These are phyloP conservation scores for Araneus ventricosus DNA, from an alignment of 1,140 invertebrate genomes.

Conservation along the genomic window DNA sequence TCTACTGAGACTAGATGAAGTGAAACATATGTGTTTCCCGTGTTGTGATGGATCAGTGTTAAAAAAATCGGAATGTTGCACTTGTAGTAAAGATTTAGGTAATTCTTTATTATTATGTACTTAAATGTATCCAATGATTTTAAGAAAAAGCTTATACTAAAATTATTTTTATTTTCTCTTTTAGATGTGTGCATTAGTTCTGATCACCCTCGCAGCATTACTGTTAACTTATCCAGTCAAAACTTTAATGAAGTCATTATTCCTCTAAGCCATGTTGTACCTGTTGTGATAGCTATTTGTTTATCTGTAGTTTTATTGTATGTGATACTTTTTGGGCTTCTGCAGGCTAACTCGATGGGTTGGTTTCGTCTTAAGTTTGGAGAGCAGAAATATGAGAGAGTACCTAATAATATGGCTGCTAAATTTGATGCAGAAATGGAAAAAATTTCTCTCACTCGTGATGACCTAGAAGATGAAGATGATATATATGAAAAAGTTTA, in stretches of 20 bases:
- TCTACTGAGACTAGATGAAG: constrained; percentile 71
- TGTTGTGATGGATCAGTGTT: constrained; percentile 61
- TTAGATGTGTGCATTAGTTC: constrained; percentile 64
- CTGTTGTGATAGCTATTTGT: constrained; percentile 57
- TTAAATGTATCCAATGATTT: neutral
- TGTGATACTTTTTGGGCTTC: constrained; percentile 54
- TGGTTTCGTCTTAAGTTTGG: neutral
- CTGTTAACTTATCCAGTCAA: neutral
- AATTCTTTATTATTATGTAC: neutral
- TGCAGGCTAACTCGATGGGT: constrained; percentile 53
- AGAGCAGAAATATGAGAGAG: constrained; percentile 49
- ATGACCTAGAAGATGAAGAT: constrained; percentile 67
- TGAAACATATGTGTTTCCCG: constrained; percentile 73
- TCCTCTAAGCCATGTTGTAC: constrained; percentile 46
- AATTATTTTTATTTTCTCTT: neutral
- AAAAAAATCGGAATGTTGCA: constrained; percentile 61
- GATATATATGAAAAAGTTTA: constrained; percentile 69
- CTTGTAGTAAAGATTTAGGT: constrained; percentile 58
- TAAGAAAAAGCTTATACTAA: neutral
- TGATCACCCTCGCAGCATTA: constrained; percentile 55
- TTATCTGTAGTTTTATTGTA: constrained; percentile 46
- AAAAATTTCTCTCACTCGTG: constrained; percentile 54
- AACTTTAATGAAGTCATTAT: constrained; percentile 25
- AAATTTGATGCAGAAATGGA: constrained; percentile 70
- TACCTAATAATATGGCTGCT: constrained; percentile 38